Conservation (phyloP, 1,140 invertebrate species). For the Leptopilina boulardi region DNA sequence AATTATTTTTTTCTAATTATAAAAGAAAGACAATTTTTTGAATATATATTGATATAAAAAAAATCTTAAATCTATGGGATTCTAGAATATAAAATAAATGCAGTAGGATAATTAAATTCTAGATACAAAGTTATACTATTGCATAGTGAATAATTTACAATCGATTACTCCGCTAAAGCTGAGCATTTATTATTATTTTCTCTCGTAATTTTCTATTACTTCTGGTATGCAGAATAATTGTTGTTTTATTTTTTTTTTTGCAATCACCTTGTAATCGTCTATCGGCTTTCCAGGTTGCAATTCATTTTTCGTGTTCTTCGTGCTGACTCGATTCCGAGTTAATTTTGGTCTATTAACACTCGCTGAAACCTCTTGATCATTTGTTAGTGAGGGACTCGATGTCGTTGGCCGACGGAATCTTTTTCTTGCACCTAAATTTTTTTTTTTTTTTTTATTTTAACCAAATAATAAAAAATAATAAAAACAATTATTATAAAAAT, state of each 20-base stretch:
- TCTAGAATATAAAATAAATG: neutral
- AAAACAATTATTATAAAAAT: neutral
- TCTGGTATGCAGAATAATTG: neutral
- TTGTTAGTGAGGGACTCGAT: constrained; percentile 69
- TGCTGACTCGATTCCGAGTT: constrained; percentile 78
- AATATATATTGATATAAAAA: neutral
- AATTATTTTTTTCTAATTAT: too few relatives aligned
- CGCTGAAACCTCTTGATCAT: constrained; percentile 81
- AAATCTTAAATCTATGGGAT: neutral
- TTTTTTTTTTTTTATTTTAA: too few relatives aligned
- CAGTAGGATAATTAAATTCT: constrained; percentile 21
- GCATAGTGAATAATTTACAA: neutral
- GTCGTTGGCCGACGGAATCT: constrained; percentile 76
- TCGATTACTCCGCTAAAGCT: neutral
- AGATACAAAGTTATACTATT: neutral
- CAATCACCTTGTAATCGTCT: constrained; percentile 77
- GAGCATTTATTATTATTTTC: constrained; percentile 7
- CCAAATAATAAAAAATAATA: too few relatives aligned
- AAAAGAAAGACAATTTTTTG: too few relatives aligned
- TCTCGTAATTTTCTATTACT: constrained; percentile 3
- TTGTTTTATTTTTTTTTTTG: neutral
- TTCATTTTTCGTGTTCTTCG: constrained; percentile 78
- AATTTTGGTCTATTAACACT: constrained; percentile 83
- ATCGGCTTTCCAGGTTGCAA: constrained; percentile 75
- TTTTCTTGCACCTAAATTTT: constrained; percentile 74